Percentiles rank a stretch among this genome's conserved stretches.
These are phyloP conservation scores for Fissipunctia ypsillon DNA, from an alignment of 2,888 invertebrate genomes.

Conservation along the genomic window DNA sequence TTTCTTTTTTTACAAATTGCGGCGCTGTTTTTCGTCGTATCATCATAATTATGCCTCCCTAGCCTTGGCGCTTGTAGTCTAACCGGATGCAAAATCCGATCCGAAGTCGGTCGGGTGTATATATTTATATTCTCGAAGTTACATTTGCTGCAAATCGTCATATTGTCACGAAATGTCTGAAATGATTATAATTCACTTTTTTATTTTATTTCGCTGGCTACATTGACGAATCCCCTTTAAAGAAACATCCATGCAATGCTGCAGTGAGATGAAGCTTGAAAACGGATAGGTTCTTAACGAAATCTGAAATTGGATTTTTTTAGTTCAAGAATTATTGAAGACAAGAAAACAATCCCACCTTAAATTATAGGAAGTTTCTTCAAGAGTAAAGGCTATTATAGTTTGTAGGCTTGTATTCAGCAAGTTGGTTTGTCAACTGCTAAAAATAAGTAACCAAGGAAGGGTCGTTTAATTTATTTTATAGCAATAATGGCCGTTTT, in stretches of 20 bases:
- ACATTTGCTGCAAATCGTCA: too few species aligned
- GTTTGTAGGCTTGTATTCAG: not conserved
- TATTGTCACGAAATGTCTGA: not conserved
- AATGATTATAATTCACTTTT: not conserved
- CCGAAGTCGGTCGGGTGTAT: too few species aligned
- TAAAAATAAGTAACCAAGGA: not conserved
- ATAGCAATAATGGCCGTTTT: constrained; percentile 1
- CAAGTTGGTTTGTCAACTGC: not conserved
- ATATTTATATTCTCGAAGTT: too few species aligned
- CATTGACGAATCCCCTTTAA: not conserved
- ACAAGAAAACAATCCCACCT: not conserved
- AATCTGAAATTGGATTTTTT: not conserved
- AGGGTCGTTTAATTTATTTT: constrained; percentile 1
- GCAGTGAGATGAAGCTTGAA: not conserved
- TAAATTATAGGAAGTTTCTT: constrained; percentile 3
- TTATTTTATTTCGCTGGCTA: not conserved
- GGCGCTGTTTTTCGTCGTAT: not conserved
- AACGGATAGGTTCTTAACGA: not conserved
- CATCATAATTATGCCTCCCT: too few species aligned
- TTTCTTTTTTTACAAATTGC: not conserved
- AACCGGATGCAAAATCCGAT: too few species aligned
- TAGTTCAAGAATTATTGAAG: not conserved
- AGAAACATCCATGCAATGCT: not conserved
- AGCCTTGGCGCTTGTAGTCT: too few species aligned
- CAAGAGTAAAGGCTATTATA: not conserved